Evolutionary conservation across 2,113 vertebrate genomes (phyloP).

Genomic region (Hydrochoerus hydrochaeris): DNA sequence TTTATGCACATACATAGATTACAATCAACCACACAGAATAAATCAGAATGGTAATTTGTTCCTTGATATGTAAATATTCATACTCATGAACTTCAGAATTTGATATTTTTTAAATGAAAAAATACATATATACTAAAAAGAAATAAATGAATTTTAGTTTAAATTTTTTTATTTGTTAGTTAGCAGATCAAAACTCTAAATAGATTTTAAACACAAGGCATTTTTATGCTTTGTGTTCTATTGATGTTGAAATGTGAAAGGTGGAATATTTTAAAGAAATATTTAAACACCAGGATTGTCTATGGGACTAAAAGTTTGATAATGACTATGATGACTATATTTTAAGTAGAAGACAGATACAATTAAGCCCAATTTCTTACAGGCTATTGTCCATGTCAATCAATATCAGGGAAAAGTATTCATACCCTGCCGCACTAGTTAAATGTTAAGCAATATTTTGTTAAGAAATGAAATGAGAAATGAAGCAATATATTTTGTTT

Average conservation of each 20-base stretch:
- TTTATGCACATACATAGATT: background rate
- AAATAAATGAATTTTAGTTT: background rate
- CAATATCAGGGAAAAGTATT: background rate
- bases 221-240: background rate
- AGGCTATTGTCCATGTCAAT: background rate
- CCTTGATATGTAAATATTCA: background rate
- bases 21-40: background rate
- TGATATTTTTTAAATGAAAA: background rate
- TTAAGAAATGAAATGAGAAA: conserved; percentile 12
- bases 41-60: background rate
- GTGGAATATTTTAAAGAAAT: conserved; percentile 33
- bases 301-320: background rate
- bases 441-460: conserved; percentile 36
- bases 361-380: background rate
- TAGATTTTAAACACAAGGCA: background rate
- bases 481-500: background rate
- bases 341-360: background rate
- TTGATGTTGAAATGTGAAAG: background rate
- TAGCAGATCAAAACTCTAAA: background rate
- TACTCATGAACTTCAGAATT: too few species aligned
- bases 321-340: background rate
- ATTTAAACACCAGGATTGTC: background rate
- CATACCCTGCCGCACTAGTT: background rate
- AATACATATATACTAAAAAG: background rate
- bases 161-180: background rate